Evolutionary conservation across 2,888 invertebrate genomes (phyloP).

Genomic region (Agrochola litura): DNA sequence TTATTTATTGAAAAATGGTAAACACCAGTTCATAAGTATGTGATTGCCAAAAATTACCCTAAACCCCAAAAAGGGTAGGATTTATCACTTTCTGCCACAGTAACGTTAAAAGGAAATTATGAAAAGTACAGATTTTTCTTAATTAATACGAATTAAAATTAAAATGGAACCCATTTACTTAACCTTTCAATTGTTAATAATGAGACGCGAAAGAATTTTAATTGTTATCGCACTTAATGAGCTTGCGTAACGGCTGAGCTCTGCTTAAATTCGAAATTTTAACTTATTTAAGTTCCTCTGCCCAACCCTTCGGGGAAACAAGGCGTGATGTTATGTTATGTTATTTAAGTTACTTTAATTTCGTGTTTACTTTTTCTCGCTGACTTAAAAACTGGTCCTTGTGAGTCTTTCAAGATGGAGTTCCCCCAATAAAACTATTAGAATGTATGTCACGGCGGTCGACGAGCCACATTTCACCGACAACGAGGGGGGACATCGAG

Average conservation of each 20-base stretch:
- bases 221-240: too few species aligned
- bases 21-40: not conserved
- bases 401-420: constrained; percentile 60
- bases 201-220: too few species aligned
- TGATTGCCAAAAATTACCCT: not conserved
- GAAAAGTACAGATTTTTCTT: not conserved
- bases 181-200: too few species aligned
- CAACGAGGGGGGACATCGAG: constrained; percentile 74
- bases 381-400: constrained; percentile 55
- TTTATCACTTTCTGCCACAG: not conserved
- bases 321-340: too few species aligned
- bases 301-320: too few species aligned
- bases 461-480: constrained; percentile 78
- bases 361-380: not conserved
- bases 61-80: too few species aligned
- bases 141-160: not conserved
- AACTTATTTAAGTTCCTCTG: too few species aligned
- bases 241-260: too few species aligned
- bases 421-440: constrained; percentile 83
- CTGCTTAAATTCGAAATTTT: not conserved
- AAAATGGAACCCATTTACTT: not conserved
- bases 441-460: constrained; percentile 86
- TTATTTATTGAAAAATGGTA: not conserved
- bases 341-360: not conserved
- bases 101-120: not conserved